Conservation (phyloP, 2,888 invertebrate species). For the Mimumesa dahlbomi region DNA sequence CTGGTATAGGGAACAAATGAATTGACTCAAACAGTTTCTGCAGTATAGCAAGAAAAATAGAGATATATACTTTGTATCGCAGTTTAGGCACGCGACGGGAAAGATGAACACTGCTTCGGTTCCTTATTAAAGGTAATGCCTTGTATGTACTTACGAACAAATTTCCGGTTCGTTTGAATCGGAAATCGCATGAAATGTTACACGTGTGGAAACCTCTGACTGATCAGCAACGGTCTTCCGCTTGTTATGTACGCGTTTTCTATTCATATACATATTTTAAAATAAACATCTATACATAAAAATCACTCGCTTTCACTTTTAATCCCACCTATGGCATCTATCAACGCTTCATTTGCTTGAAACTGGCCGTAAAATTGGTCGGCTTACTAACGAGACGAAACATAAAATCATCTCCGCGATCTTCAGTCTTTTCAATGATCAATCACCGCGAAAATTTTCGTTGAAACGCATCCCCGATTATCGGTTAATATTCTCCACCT, state of each 20-base stretch:
- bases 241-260: conserved; percentile 78
- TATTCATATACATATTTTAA: conserved; percentile 78
- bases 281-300: conserved; percentile 72
- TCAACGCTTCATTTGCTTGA: not conserved
- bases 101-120: conserved; percentile 44
- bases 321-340: not conserved
- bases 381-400: too few relatives aligned
- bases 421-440: too few relatives aligned
- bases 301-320: conserved; percentile 2
- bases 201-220: conserved; percentile 44
- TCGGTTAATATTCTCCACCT: too few relatives aligned
- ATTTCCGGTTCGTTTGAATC: conserved; percentile 35
- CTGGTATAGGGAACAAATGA: too few relatives aligned
- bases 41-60: not conserved
- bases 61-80: not conserved
- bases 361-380: too few relatives aligned
- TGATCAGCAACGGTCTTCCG: conserved; percentile 69
- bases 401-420: too few relatives aligned
- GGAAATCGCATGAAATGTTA: conserved; percentile 21
- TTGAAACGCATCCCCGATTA: too few relatives aligned
- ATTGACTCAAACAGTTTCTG: too few relatives aligned
- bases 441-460: too few relatives aligned
- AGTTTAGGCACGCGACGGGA: not conserved
- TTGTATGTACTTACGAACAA: conserved; percentile 60
- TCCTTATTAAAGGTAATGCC: conserved; percentile 65